A percentile compares a stretch with the other conserved stretches of the same genome.
phyloP scores from a whole-genome alignment of 2,888 invertebrate species.

The Barypeithes pellucidus region DNA sequence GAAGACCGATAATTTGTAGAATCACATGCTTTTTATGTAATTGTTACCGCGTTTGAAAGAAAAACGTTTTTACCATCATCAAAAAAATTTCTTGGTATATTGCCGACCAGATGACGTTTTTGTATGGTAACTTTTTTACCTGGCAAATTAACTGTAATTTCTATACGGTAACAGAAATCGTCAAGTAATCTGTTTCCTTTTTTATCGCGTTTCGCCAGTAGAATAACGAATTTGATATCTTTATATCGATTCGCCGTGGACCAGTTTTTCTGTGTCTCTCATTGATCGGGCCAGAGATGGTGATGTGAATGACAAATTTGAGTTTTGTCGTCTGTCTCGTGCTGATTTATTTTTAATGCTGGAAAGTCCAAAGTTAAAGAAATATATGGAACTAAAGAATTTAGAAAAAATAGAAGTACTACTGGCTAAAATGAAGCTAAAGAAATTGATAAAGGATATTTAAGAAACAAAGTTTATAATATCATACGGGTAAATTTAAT shows the following conservation, averaged over 20 bases:
- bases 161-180: constrained; percentile 43
- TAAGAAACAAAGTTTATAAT: no score
- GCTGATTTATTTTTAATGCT: constrained; percentile 43
- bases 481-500: no score
- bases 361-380: constrained; percentile 19
- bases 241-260: constrained; percentile 62
- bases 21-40: constrained; percentile 15
- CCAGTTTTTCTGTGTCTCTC: constrained; percentile 64
- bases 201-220: constrained; percentile 49
- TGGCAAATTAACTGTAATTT: constrained; percentile 33
- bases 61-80: constrained; percentile 14
- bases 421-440: not conserved
- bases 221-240: constrained; percentile 63
- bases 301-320: constrained; percentile 65
- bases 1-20: constrained; percentile 13
- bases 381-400: constrained; percentile 2
- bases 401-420: not conserved
- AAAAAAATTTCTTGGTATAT: not conserved
- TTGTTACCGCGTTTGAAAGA: constrained; percentile 21
- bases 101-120: not conserved
- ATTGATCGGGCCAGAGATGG: constrained; percentile 59
- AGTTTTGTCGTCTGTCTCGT: constrained; percentile 50
- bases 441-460: not conserved
- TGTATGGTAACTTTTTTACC: constrained; percentile 1
- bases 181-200: constrained; percentile 41